These are phyloP conservation scores for Callyntrura sp. DNA, from an alignment of 2,888 invertebrate species.

Conservation along the genomic window DNA sequence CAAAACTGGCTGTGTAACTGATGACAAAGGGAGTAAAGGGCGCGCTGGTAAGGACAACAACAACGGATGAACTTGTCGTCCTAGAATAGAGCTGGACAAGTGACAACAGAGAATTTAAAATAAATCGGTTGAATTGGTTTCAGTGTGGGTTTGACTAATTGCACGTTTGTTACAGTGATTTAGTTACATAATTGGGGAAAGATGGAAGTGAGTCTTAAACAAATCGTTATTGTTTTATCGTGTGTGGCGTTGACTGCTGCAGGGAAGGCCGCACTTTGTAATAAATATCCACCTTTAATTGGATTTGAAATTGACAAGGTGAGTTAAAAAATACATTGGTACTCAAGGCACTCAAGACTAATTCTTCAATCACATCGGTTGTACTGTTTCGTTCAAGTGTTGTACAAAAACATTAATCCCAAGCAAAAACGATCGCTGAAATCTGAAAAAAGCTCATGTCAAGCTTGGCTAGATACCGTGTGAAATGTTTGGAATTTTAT, in stretches of 20 bases:
- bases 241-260: slow-evolving; percentile 67
- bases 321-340: slow-evolving; percentile 14
- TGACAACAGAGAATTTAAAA: neutral
- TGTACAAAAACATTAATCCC: too few relatives aligned
- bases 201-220: slow-evolving; percentile 46
- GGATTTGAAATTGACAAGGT: slow-evolving; percentile 84
- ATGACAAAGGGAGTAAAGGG: slow-evolving; percentile 54
- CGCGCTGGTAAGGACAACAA: neutral
- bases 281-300: slow-evolving; percentile 83
- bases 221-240: slow-evolving; percentile 49
- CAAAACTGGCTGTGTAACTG: slow-evolving; percentile 58
- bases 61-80: neutral
- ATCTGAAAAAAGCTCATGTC: too few relatives aligned
- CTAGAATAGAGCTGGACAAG: slow-evolving; percentile 30
- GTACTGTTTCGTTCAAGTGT: too few relatives aligned
- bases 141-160: neutral
- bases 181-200: neutral
- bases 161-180: neutral
- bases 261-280: slow-evolving; percentile 80
- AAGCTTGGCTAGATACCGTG: too few relatives aligned
- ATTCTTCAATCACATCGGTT: too few relatives aligned
- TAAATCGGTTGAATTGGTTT: too few relatives aligned
- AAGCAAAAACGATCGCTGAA: too few relatives aligned
- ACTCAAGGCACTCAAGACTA: slow-evolving; percentile 7
- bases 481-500: too few relatives aligned